Conservation (phyloP, 2,888 invertebrate genomes). For the Tenthredo distinguenda region DNA sequence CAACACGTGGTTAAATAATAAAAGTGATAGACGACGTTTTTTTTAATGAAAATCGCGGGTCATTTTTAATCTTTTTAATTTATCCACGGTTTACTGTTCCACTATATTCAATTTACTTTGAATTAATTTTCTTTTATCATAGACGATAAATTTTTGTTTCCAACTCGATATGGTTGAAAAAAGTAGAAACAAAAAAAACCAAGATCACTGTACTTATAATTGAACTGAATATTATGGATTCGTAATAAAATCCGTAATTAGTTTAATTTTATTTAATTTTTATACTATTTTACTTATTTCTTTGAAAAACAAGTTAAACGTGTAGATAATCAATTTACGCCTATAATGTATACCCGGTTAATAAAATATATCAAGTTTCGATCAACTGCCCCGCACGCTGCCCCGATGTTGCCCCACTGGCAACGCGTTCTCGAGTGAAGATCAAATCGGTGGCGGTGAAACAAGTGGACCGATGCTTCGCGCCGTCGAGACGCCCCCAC, state of each 20-base stretch:
- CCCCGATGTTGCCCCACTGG: conserved; percentile 71
- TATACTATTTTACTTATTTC: background rate
- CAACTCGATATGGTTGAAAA: background rate
- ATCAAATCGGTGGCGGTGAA: conserved; percentile 62
- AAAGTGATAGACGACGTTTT: background rate
- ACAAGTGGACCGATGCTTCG: conserved; percentile 69
- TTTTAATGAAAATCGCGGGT: background rate
- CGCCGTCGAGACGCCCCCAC: conserved; percentile 63
- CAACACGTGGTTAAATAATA: background rate
- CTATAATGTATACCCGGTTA: background rate
- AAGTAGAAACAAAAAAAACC: background rate
- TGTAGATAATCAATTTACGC: background rate
- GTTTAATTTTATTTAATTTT: background rate
- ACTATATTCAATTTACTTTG: background rate
- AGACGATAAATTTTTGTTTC: background rate
- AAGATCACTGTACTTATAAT: background rate
- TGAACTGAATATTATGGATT: background rate
- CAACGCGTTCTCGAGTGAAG: conserved; percentile 75
- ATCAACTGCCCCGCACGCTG: conserved; percentile 43
- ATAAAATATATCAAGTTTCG: conserved; percentile 12
- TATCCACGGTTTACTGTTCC: background rate
- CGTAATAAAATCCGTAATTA: background rate
- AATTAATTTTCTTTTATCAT: background rate
- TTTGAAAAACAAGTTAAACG: background rate
- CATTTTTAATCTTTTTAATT: background rate